Conservation (phyloP, 1,140 invertebrate genomes). For the Mizuhopecten yessoensis region DNA sequence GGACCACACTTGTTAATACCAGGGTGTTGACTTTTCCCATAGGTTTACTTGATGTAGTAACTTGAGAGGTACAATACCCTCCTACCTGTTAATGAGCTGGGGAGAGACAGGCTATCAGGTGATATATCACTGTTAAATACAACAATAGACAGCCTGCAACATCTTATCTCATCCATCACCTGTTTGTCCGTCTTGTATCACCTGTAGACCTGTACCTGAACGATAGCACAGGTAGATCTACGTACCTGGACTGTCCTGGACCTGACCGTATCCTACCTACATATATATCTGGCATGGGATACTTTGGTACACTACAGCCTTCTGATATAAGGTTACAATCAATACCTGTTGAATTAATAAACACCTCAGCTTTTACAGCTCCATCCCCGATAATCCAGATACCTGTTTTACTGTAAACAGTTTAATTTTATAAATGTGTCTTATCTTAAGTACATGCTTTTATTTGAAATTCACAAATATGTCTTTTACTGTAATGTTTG, state of each 20-base stretch:
- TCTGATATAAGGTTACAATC: background rate
- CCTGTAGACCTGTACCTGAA: background rate
- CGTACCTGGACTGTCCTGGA: background rate
- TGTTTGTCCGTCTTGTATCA: background rate
- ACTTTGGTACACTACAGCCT: background rate
- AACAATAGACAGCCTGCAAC: background rate
- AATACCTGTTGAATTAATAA: constrained; percentile 28
- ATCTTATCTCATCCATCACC: background rate
- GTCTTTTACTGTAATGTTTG: background rate
- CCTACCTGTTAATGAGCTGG: background rate
- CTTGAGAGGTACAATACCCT: background rate
- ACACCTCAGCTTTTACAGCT: background rate
- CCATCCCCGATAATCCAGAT: background rate
- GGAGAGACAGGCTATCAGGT: background rate
- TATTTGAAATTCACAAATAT: background rate
- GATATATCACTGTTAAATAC: background rate
- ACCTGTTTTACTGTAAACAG: background rate
- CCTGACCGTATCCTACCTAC: background rate
- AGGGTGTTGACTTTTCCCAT: background rate
- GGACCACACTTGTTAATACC: no score
- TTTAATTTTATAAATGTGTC: background rate
- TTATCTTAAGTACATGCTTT: background rate
- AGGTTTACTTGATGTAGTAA: background rate
- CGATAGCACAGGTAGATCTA: background rate
- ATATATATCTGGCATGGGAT: background rate